A percentile compares a stretch with the other conserved stretches of the same genome.
phyloP scores from a whole-genome alignment of 2,888 invertebrate genomes.

The Tubiluchus corallicola region DNA sequence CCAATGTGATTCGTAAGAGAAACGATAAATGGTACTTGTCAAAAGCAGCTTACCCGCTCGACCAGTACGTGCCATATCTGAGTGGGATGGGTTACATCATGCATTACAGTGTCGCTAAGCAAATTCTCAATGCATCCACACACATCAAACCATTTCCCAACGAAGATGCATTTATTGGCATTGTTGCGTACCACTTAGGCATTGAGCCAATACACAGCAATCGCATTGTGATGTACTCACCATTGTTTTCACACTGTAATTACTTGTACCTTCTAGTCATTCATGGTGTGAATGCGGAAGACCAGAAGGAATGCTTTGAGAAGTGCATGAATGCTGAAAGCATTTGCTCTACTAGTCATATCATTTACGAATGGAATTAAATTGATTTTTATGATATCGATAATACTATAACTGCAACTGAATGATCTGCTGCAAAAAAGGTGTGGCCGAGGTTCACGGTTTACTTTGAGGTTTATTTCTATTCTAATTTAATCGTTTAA shows the following conservation, averaged over 20 bases:
- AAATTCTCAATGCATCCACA: conserved; percentile 17
- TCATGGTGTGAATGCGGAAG: conserved; percentile 20
- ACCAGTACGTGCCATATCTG: conserved; percentile 24
- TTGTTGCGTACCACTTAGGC: conserved; percentile 18
- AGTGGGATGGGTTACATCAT: conserved; percentile 26
- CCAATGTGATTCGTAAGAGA: conserved; percentile 20
- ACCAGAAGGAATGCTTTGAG: conserved; percentile 15
- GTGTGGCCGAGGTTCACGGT: no score
- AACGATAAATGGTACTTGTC: conserved; percentile 23
- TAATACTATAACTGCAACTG: no score
- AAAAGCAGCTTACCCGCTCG: conserved; percentile 16
- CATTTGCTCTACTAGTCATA: conserved; percentile 13
- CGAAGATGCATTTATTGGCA: conserved; percentile 27
- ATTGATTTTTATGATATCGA: no score
- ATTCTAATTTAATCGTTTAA: no score
- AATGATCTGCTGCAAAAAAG: no score
- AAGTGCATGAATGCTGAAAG: conserved; percentile 16
- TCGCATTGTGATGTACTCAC: conserved; percentile 21
- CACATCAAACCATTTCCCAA: conserved; percentile 21
- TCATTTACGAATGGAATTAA: not conserved
- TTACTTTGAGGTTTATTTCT: no score
- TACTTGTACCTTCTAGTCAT: conserved; percentile 23
- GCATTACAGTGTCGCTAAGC: conserved; percentile 19
- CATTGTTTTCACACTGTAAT: conserved; percentile 23
- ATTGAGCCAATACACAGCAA: conserved; percentile 20